phyloP scores from a whole-genome alignment of 2,797 vertebrate genomes.

The Babyrousa celebensis region DNA sequence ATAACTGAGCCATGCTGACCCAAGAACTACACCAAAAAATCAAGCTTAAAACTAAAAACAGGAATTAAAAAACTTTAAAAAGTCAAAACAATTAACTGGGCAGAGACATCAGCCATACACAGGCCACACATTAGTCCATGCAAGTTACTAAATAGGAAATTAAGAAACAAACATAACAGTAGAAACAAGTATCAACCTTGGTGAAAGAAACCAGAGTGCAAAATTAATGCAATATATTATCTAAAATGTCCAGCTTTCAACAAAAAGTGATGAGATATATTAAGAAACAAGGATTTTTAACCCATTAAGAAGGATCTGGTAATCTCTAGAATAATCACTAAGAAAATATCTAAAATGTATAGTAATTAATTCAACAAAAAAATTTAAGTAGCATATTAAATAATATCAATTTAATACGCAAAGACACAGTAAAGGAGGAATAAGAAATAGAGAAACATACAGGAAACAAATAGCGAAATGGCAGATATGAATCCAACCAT shows the following conservation, averaged over 20 bases:
- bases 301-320: background rate
- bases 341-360: background rate
- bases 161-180: background rate
- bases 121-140: background rate
- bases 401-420: background rate
- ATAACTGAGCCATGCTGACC: background rate
- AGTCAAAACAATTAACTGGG: background rate
- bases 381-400: background rate
- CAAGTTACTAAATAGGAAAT: background rate
- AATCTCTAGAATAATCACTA: background rate
- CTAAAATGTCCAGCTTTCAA: background rate
- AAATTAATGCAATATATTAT: background rate
- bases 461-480: background rate
- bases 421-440: background rate
- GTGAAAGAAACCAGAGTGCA: background rate
- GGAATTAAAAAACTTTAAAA: background rate
- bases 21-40: background rate
- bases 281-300: background rate
- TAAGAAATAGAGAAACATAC: background rate
- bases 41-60: background rate
- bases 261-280: background rate
- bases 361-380: background rate
- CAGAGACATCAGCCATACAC: background rate
- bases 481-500: background rate
- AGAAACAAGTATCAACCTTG: background rate